Evolutionary conservation across 2,113 vertebrate genomes (phyloP).

Genomic region (Tachysurus fulvidraco): DNA sequence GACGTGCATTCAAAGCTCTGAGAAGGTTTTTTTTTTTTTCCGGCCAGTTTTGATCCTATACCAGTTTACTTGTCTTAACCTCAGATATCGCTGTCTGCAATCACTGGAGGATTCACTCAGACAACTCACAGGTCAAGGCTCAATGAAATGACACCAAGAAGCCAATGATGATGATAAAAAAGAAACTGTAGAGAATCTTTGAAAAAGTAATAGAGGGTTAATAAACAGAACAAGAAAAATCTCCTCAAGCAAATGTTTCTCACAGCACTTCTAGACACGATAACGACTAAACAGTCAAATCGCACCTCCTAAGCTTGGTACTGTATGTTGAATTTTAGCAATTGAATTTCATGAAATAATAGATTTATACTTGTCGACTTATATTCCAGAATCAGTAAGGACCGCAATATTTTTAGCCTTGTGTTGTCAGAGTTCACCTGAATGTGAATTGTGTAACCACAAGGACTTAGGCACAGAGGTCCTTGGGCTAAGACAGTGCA

Average conservation of each 20-base stretch:
- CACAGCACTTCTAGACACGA: background rate
- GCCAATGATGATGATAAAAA: background rate
- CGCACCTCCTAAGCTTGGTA: background rate
- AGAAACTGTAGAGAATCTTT: background rate
- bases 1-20: background rate
- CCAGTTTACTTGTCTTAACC: constrained; percentile 38
- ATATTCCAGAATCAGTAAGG: background rate
- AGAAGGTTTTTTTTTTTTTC: background rate
- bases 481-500: constrained; percentile 30
- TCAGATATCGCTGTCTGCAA: background rate
- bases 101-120: background rate
- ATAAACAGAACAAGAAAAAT: background rate
- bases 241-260: background rate
- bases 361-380: background rate
- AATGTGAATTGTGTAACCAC: background rate
- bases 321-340: background rate
- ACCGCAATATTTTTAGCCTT: background rate
- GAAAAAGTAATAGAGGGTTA: background rate
- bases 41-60: background rate
- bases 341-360: background rate
- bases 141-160: background rate
- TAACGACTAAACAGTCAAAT: background rate
- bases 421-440: background rate
- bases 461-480: background rate
- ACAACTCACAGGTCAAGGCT: background rate